phyloP scores from a whole-genome alignment of 2,113 vertebrate species.

The Phrynocephalus versicolor region DNA sequence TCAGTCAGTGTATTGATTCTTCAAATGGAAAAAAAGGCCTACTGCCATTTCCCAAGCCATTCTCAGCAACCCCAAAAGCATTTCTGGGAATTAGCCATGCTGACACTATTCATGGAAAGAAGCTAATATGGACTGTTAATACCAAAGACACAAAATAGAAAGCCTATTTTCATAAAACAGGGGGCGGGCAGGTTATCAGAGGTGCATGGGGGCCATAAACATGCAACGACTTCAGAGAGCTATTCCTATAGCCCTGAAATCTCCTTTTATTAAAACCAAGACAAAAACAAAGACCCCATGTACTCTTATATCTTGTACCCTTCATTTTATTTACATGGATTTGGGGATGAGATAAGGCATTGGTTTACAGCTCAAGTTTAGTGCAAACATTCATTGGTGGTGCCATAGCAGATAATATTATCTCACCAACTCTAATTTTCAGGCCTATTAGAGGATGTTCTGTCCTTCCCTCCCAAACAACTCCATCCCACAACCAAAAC shows the following conservation, averaged over 20 bases:
- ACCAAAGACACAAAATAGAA: constrained; percentile 24
- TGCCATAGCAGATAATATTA: neutral
- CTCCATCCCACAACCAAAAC: too few species aligned
- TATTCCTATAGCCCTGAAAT: too few species aligned
- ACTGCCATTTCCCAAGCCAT: neutral
- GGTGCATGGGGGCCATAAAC: too few species aligned
- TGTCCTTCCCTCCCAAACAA: too few species aligned
- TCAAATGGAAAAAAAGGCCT: neutral
- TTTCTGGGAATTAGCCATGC: constrained; percentile 11
- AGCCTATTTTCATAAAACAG: neutral
- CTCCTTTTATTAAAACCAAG: too few species aligned
- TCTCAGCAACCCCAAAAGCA: constrained; percentile 20
- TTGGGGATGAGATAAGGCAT: neutral
- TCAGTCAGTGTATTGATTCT: neutral
- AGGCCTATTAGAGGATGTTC: too few species aligned
- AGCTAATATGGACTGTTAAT: neutral
- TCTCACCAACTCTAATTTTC: neutral
- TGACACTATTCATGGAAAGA: neutral
- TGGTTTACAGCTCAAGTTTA: neutral
- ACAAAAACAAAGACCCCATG: too few species aligned
- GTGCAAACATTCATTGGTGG: neutral
- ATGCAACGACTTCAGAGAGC: too few species aligned
- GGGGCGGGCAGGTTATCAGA: too few species aligned
- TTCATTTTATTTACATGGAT: neutral
- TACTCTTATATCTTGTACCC: too few species aligned